A percentile compares a stretch with the other conserved stretches of the same genome.
phyloP scores from a whole-genome alignment of 2,113 vertebrate species.

The Vulpes vulpes region DNA sequence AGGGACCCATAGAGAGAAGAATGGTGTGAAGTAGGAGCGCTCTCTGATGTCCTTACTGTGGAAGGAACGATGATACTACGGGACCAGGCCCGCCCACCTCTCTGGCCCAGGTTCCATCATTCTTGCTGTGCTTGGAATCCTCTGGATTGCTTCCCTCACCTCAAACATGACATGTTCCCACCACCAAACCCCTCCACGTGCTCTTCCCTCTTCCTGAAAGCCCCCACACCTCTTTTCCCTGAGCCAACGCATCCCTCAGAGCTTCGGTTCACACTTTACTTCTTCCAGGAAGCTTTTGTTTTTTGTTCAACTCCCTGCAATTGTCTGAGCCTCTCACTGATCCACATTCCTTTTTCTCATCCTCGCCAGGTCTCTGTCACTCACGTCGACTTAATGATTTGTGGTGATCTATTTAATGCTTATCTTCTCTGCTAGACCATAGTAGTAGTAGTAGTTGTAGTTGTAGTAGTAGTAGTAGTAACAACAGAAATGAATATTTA shows the following conservation, averaged over 20 bases:
- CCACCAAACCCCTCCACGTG: background rate
- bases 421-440: background rate
- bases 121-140: background rate
- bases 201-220: background rate
- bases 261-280: background rate
- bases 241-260: background rate
- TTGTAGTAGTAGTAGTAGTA: background rate
- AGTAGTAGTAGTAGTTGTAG: background rate
- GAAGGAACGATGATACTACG: background rate
- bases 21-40: background rate
- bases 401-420: background rate
- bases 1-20: background rate
- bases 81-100: background rate
- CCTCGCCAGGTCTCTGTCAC: background rate
- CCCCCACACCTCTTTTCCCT: background rate
- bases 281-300: background rate
- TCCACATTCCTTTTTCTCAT: background rate
- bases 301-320: background rate
- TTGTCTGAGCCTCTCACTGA: background rate
- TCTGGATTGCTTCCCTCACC: background rate
- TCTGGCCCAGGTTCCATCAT: background rate
- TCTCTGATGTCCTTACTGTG: background rate
- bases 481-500: background rate
- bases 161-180: rapidly evolving
- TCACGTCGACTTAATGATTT: background rate